Percentiles rank a stretch among this genome's conserved stretches.
These are phyloP conservation scores for Abrostola tripartita DNA, from an alignment of 2,888 invertebrate genomes.

Conservation along the genomic window DNA sequence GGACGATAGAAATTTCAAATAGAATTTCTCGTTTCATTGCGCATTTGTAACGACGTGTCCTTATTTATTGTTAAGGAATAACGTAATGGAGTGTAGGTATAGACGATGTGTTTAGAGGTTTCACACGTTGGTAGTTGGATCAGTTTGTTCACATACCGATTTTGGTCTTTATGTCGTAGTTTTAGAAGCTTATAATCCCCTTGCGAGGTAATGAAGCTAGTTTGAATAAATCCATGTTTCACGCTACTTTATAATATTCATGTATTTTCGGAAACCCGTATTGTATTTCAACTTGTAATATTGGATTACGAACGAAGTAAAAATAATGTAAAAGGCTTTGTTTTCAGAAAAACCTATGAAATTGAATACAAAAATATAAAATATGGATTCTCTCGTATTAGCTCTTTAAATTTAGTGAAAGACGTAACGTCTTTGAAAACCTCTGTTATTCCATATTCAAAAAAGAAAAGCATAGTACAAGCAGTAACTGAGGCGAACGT, in stretches of 20 bases:
- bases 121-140: slow-evolving; percentile 22
- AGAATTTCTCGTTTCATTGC: slow-evolving; percentile 38
- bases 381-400: too few species aligned
- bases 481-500: neutral
- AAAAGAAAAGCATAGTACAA: neutral
- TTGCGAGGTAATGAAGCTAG: slow-evolving; percentile 55
- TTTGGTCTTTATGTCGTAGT: slow-evolving; percentile 52
- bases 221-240: slow-evolving; percentile 54
- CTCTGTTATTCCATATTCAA: too few species aligned
- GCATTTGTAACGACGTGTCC: slow-evolving; percentile 8
- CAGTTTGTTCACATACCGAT: slow-evolving; percentile 34
- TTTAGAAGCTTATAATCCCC: slow-evolving; percentile 58
- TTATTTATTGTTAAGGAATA: slow-evolving; percentile 2
- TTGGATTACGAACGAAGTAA: slow-evolving; percentile 8
- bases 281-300: slow-evolving; percentile 26
- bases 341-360: too few species aligned
- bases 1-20: slow-evolving; percentile 32
- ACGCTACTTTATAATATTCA: slow-evolving; percentile 34
- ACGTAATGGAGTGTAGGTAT: slow-evolving; percentile 27
- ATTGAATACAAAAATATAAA: too few species aligned
- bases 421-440: too few species aligned
- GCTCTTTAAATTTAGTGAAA: too few species aligned
- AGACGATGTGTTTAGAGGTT: slow-evolving; percentile 15
- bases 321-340: too few species aligned
- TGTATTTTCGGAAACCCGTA: slow-evolving; percentile 30